Evolutionary conservation across 2,113 vertebrate genomes (phyloP).

Genomic region (Rhinoderma darwinii): DNA sequence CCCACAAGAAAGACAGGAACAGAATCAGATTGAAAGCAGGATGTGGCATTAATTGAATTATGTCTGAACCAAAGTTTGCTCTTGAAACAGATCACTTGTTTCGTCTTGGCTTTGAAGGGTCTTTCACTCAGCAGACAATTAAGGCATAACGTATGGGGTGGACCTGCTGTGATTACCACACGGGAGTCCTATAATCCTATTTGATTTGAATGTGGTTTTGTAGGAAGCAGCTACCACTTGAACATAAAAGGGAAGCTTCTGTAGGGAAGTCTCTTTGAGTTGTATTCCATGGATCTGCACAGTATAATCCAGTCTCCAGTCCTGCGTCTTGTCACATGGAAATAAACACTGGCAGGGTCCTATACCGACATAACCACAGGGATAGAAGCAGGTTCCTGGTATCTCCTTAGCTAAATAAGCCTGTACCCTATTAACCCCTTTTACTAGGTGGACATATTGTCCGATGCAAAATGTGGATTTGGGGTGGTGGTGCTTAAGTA

Average conservation of each 20-base stretch:
- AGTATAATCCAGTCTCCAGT: conserved; percentile 26
- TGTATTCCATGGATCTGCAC: conserved; percentile 43
- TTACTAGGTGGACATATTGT: neutral
- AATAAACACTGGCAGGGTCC: conserved; percentile 48
- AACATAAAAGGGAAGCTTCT: conserved; percentile 62
- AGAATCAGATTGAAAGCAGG: conserved; percentile 65
- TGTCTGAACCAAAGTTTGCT: conserved; percentile 51
- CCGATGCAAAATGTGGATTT: neutral
- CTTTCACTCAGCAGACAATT: conserved; percentile 65
- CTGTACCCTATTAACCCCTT: neutral
- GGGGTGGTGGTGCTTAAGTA: neutral
- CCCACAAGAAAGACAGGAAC: conserved; percentile 57
- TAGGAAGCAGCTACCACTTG: conserved; percentile 60
- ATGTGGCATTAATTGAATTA: conserved; percentile 66
- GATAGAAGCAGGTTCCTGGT: neutral
- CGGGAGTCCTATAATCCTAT: conserved; percentile 65
- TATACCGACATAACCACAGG: neutral
- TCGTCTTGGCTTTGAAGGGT: conserved; percentile 54
- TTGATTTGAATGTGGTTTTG: conserved; percentile 66
- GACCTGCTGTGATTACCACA: conserved; percentile 67
- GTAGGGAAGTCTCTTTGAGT: conserved; percentile 49
- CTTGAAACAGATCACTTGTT: conserved; percentile 55
- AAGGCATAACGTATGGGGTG: conserved; percentile 69
- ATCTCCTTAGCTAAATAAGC: neutral
- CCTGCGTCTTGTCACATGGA: neutral